Base-by-base conservation (phyloP, 2,888 invertebrate genomes). In the Agrotis puta region DNA sequence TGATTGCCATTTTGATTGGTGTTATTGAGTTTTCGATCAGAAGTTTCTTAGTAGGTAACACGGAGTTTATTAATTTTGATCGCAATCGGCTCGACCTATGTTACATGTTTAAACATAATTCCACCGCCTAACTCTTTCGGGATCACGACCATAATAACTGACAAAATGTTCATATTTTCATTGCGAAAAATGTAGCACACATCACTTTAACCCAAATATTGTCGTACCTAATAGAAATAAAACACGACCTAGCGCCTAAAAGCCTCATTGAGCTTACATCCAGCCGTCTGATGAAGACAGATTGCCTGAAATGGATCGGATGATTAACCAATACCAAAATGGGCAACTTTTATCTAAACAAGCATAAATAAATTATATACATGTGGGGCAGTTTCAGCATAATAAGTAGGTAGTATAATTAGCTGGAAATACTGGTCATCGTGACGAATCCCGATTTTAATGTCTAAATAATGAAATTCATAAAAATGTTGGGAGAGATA, bases 271-370 rank as follows among this genome's bases (percentile, higher is more conserved):
- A 63, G 69, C 69, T 69, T 24, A 68, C 64, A 51, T 71, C 51
- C 54, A 79, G 43, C 61, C 45, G 71, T 24, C 62, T 64, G 81
- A 81, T 50, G 65, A 79, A 79, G 82, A 81, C 63, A 64, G 77
- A 78, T 78, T 65, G 81, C 64, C 77, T 81, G 77, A 56, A 81
- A 81, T 71, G 71, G 63, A 71, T 71, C 64, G 65, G 56, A 77
- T 66, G 81, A 79, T 81, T 77, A 70, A 62, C 48, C 64, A 61
- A 61, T 66, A 77, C 16, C 24, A 70, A 53, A 61, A 81, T 61
- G 64, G 63, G 27, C 51, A 57, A 66, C 48, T 70, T 62, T 76
- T 64, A 50, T 45, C 81, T 45, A 81, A 81, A 59, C 48, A 64
- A 66, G 45, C 71, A 61, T 66, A 66, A 81, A 71, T 48, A 56